Evolutionary conservation across 2,888 invertebrate genomes (phyloP), one percentile per base, ranked within the genome.

Genomic region (Drosophila barbarae): DNA sequence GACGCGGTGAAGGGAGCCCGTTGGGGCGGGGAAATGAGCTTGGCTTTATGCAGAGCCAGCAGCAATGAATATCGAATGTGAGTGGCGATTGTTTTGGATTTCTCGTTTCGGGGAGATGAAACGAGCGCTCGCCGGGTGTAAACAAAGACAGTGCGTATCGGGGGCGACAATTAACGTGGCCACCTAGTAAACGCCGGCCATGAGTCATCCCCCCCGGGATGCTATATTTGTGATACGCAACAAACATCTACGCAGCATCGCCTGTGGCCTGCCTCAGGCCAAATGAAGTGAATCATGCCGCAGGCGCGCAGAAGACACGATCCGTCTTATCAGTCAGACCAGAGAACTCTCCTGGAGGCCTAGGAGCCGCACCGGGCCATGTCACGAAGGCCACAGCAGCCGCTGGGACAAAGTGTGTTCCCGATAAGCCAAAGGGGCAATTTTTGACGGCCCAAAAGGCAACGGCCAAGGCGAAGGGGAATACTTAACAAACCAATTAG

Each of bases 401-500:
- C 52, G 57, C 60, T 66, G 63, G 72, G 65, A 65, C 73, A 80
- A 83, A 83, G 83, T 80, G 77, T 80, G 65, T 50, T 67, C 32
- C 59, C 46, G 59, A 75, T 60, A 63, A 63, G 57, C 49, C 39
- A 54, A 66, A 70, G 63, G 67, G 68, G 56, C 57, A 60, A 72
- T 67, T 72, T 70, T 69, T 65, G 71, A 74, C 71, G 71, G 71
- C 56, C 56, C 47, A 30, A 51, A 63, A 42, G 66, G 58, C n/a
- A 26, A 12, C 35, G n/a, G 52, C 46, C 9, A 49, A 35, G n/a
- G 55, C 44, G 13, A 49, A 57, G 65, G 59, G 56, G 53, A 57
- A 79, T 80, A 77, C 74, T 79, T 81, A 83, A 84, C 84, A 77
- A 77, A 83, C 82, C 82, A 83, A 83, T 84, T 83, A 81, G 82